Percentiles rank a stretch among this genome's conserved stretches.
phyloP scores from a whole-genome alignment of 64 coral and sea anemone species.

The Dendrophyllia cribrosa region DNA sequence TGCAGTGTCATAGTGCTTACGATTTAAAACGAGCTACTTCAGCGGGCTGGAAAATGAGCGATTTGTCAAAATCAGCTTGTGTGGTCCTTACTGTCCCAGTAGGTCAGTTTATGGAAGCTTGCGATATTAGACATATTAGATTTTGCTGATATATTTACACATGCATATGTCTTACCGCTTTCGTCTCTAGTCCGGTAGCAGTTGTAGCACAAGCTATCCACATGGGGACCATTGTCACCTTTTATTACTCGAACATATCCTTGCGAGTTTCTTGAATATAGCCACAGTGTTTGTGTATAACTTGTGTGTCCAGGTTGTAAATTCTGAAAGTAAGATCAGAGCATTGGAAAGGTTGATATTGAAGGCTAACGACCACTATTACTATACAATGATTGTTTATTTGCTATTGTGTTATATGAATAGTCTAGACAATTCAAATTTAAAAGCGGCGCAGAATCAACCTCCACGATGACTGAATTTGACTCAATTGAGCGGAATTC shows the following conservation, averaged over 20 bases:
- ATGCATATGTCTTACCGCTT: background rate
- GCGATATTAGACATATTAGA: constrained; percentile 15
- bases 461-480: background rate
- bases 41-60: background rate
- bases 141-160: background rate
- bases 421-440: constrained; percentile 28
- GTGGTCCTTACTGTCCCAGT: background rate
- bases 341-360: background rate
- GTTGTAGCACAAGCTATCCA: background rate
- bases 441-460: background rate
- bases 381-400: constrained; percentile 39
- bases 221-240: background rate
- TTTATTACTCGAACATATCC: background rate
- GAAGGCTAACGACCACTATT: background rate
- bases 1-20: too few relatives aligned
- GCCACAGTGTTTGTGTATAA: background rate
- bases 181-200: background rate
- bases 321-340: background rate
- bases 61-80: background rate
- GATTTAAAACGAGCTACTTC: too few relatives aligned
- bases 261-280: background rate
- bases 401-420: constrained; percentile 43
- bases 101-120: background rate
- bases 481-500: background rate
- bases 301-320: background rate